A percentile compares a stretch with the other conserved stretches of the same genome.
Conservation (phyloP, 2,888 invertebrate species). For the Electrophaes corylata region DNA sequence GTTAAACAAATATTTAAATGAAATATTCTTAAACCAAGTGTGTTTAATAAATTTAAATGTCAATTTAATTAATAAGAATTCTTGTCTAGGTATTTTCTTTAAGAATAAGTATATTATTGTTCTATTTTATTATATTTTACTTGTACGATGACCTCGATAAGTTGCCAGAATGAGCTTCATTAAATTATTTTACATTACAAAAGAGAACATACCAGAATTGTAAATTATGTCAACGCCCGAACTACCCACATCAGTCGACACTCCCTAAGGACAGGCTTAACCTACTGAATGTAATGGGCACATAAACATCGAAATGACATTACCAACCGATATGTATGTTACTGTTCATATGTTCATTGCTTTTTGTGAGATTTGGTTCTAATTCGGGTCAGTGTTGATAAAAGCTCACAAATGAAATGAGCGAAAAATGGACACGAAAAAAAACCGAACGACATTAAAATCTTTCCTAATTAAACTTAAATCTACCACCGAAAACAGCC, state of each 20-base stretch:
- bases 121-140: too few species aligned
- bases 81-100: too few species aligned
- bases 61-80: too few species aligned
- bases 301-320: conserved; percentile 38
- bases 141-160: too few species aligned
- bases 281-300: conserved; percentile 22
- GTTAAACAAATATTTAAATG: too few species aligned
- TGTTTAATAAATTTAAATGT: too few species aligned
- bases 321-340: conserved; percentile 38
- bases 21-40: too few species aligned
- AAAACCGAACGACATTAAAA: not conserved
- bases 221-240: conserved; percentile 5
- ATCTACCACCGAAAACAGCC: not conserved
- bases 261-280: conserved; percentile 11
- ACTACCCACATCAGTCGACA: conserved; percentile 12
- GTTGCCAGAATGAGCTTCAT: too few species aligned
- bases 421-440: not conserved
- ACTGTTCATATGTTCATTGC: conserved; percentile 27
- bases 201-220: not conserved
- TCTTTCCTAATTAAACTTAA: not conserved
- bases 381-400: conserved; percentile 20
- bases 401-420: not conserved
- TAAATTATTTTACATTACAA: not conserved
- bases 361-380: conserved; percentile 21
- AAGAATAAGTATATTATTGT: too few species aligned